Percentiles rank a stretch among this genome's conserved stretches.
phyloP scores from a whole-genome alignment of 2,113 vertebrate genomes.

The Tamias sibiricus region DNA sequence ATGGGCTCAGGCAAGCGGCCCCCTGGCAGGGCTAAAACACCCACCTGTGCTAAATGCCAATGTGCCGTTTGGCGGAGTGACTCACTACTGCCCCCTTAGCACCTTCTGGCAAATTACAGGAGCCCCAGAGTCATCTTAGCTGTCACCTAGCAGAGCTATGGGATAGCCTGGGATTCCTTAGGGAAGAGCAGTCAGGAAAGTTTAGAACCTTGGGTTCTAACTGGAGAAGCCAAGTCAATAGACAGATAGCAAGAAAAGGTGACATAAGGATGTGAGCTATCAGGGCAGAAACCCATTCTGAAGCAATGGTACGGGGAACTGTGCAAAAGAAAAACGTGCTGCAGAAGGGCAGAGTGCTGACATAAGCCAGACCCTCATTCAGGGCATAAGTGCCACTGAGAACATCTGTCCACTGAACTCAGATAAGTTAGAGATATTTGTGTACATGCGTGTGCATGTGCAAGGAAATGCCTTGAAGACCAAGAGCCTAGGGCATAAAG shows the following conservation, averaged over 20 bases:
- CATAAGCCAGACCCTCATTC: not conserved
- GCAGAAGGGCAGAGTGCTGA: not conserved
- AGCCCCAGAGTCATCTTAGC: accelerated
- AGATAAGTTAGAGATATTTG: not conserved
- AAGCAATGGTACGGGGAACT: not conserved
- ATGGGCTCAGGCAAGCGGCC: not conserved
- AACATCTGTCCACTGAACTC: not conserved
- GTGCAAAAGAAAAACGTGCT: not conserved
- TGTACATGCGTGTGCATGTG: accelerated
- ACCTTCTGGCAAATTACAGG: not conserved
- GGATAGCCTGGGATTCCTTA: not conserved
- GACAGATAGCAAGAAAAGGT: not conserved
- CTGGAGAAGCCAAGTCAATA: not conserved
- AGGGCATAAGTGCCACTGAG: not conserved
- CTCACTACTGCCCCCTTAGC: not conserved
- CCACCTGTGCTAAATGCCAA: not conserved
- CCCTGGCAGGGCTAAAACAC: not conserved
- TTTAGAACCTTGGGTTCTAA: not conserved
- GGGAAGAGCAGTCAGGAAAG: not conserved
- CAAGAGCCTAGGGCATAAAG: not conserved
- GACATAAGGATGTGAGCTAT: not conserved
- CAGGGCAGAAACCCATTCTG: not conserved
- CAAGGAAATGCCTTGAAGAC: accelerated
- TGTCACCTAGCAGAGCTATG: not conserved
- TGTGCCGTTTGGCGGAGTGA: not conserved